Evolutionary conservation across 2,113 vertebrate genomes (phyloP).

Genomic region (Myotis brandtii): DNA sequence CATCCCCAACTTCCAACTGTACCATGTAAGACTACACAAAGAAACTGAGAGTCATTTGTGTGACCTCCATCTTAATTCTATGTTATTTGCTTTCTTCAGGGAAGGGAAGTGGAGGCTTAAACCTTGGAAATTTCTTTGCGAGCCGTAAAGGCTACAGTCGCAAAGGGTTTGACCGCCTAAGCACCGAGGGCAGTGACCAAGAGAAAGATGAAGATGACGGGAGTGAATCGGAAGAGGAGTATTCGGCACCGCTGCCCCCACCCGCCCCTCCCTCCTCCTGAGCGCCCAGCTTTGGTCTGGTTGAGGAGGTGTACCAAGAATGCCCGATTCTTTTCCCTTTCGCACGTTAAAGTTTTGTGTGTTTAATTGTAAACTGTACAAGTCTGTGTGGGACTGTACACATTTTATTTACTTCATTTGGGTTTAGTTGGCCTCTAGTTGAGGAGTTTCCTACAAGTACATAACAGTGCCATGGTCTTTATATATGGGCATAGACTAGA

Average conservation of each 20-base stretch:
- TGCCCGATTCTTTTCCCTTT: conserved; percentile 78
- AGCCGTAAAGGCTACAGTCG: conserved; percentile 95
- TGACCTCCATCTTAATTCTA: background rate
- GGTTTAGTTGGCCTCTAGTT: conserved; percentile 80
- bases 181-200: conserved; percentile 97
- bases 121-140: conserved; percentile 97
- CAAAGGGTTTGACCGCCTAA: conserved; percentile 97
- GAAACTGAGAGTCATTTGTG: background rate
- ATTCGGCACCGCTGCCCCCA: conserved; percentile 88
- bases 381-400: conserved; percentile 91
- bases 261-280: conserved; percentile 84
- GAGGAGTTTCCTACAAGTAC: conserved; percentile 80
- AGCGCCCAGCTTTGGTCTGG: conserved; percentile 67
- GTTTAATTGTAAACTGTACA: conserved; percentile 91
- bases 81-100: conserved; percentile 84
- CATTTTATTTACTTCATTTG: conserved; percentile 82
- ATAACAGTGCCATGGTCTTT: conserved; percentile 83
- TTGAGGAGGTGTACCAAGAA: conserved; percentile 66
- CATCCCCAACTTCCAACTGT: background rate
- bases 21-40: background rate
- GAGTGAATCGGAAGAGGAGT: conserved; percentile 96
- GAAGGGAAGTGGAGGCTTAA: conserved; percentile 92
- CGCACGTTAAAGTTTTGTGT: conserved; percentile 90
- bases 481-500: conserved; percentile 83
- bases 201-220: conserved; percentile 95